These are phyloP conservation scores for Pycnonotus jocosus DNA, from an alignment of 2,113 vertebrate genomes.

Conservation along the genomic window DNA sequence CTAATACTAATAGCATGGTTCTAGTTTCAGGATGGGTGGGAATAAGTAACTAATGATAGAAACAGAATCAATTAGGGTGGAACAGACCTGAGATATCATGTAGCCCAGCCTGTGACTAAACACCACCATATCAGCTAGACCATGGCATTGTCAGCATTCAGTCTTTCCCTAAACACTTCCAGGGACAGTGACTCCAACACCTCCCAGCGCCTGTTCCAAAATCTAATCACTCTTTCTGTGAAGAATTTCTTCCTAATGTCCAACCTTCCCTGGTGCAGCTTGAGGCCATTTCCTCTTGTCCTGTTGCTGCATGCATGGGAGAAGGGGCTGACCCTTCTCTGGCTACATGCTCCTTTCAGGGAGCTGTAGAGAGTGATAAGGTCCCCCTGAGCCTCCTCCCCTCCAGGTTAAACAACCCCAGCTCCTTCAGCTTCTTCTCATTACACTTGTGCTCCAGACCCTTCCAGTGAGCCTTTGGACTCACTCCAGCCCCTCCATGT, in stretches of 20 bases:
- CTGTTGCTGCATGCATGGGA: background rate
- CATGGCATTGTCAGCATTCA: background rate
- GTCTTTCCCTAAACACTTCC: accelerated
- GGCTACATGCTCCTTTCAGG: background rate
- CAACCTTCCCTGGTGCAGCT: accelerated
- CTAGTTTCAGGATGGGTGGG: background rate
- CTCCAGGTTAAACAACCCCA: background rate
- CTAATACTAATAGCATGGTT: background rate
- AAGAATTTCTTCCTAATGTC: background rate
- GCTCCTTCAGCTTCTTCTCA: background rate
- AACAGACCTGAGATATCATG: background rate
- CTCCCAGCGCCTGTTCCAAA: background rate
- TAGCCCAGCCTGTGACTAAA: background rate
- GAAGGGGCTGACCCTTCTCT: background rate
- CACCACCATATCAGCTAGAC: background rate
- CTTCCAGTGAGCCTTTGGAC: background rate
- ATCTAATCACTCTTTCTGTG: background rate
- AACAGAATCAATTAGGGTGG: background rate
- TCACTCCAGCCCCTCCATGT: background rate
- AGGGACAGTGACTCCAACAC: background rate
- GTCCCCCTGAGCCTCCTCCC: background rate
- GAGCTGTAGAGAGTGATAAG: background rate
- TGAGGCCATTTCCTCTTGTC: background rate
- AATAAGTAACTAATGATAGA: background rate
- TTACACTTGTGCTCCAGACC: background rate